Percentiles rank a stretch among this genome's conserved stretches.
Evolutionary conservation across 2,113 vertebrate species (phyloP).

Genomic region (Excalfactoria chinensis): DNA sequence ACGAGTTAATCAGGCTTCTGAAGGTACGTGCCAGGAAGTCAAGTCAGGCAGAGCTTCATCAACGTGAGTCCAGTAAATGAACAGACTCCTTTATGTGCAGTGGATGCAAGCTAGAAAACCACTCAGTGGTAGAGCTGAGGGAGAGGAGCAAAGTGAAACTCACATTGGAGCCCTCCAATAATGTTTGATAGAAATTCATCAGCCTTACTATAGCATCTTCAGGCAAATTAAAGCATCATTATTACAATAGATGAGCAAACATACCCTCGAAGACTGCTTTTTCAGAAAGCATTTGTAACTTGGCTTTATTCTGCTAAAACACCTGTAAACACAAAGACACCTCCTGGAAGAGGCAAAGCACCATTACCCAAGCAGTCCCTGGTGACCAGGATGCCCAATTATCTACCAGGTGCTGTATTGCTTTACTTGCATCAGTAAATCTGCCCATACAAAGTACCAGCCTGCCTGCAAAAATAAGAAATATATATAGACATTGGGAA

Average conservation of each 20-base stretch:
- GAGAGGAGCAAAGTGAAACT: neutral
- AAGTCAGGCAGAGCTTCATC: neutral
- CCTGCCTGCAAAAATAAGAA: neutral
- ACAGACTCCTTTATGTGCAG: neutral
- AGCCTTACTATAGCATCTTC: neutral
- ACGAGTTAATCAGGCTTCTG: neutral
- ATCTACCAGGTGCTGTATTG: neutral
- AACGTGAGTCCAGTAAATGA: accelerated
- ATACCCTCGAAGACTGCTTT: neutral
- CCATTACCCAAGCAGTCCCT: too few species aligned
- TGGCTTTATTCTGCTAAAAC: neutral
- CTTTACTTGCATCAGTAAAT: accelerated
- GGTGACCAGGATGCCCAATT: accelerated
- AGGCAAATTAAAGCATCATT: neutral
- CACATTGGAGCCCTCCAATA: neutral
- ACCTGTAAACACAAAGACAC: neutral
- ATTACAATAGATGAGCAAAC: neutral
- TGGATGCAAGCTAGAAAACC: neutral
- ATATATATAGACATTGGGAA: accelerated
- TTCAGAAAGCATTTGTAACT: neutral
- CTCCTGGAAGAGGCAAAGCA: neutral
- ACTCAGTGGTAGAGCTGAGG: accelerated
- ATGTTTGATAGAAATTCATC: neutral
- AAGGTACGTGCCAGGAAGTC: neutral
- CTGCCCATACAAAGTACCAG: neutral